Percentiles rank a stretch among this genome's conserved stretches.
Conservation (phyloP, 2,797 vertebrate genomes). For the Pantherophis alleghaniensis region DNA sequence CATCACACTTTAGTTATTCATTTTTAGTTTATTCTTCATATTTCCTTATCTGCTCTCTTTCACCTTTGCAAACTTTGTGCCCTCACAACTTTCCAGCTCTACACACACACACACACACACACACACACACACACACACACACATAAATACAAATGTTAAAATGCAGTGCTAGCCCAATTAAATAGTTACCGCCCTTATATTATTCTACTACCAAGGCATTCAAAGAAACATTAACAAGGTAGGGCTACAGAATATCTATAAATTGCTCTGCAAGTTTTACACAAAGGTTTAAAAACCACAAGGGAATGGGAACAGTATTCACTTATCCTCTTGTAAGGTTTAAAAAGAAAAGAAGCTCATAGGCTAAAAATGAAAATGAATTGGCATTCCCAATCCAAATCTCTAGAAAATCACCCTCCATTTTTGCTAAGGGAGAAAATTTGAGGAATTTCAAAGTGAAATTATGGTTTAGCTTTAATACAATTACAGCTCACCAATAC, state of each 20-base stretch:
- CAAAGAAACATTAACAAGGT: neutral
- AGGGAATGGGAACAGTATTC: neutral
- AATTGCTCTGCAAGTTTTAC: neutral
- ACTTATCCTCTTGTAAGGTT: neutral
- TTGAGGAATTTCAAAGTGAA: neutral
- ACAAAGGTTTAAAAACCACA: neutral
- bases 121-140: neutral
- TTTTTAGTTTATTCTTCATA: neutral
- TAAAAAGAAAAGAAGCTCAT: neutral
- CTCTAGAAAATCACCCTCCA: neutral
- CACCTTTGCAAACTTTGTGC: neutral
- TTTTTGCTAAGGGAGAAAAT: neutral
- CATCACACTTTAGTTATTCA: neutral
- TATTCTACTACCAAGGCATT: neutral
- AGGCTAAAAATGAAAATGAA: neutral
- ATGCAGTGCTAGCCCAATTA: neutral
- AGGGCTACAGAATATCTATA: neutral
- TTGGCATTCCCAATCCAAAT: neutral
- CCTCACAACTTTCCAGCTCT: neutral
- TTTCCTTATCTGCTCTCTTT: neutral
- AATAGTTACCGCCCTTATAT: neutral
- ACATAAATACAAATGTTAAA: neutral
- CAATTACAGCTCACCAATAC: neutral
- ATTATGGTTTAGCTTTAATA: neutral
- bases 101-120: neutral